Percentiles rank a stretch among this genome's conserved stretches.
These are phyloP conservation scores for Thaumatotibia leucotreta DNA, from an alignment of 1,140 invertebrate genomes.

Conservation along the genomic window DNA sequence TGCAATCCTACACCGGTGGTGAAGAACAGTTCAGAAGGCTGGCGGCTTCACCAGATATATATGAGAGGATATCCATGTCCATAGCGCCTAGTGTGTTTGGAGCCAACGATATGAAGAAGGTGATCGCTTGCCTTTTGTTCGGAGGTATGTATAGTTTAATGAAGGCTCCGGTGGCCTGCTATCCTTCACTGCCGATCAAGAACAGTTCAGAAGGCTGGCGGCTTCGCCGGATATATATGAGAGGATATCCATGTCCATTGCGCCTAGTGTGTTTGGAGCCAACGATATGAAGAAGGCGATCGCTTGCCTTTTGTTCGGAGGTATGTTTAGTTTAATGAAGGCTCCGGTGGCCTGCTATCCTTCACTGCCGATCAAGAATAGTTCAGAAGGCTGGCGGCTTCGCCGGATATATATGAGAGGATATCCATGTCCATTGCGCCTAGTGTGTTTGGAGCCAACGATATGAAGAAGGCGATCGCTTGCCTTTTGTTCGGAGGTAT, in stretches of 20 bases:
- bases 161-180: background rate
- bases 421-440: slow-evolving; percentile 96
- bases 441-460: slow-evolving; percentile 95
- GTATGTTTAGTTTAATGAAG: slow-evolving; percentile 59
- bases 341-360: background rate
- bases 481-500: slow-evolving; percentile 92
- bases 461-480: slow-evolving; percentile 99
- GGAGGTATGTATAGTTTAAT: slow-evolving; percentile 78
- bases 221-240: slow-evolving; percentile 93
- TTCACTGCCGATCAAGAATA: slow-evolving; percentile 92
- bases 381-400: slow-evolving; percentile 90
- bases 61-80: slow-evolving; percentile 92
- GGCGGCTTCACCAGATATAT: slow-evolving; percentile 90
- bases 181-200: slow-evolving; percentile 89
- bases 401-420: slow-evolving; percentile 92
- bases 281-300: slow-evolving; percentile 98
- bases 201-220: slow-evolving; percentile 91
- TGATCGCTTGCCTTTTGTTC: slow-evolving; percentile 96
- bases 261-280: slow-evolving; percentile 98
- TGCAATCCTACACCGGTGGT: slow-evolving; percentile 82
- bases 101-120: slow-evolving; percentile 96
- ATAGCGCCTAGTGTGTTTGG: slow-evolving; percentile 99
- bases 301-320: slow-evolving; percentile 95
- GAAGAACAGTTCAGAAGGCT: slow-evolving; percentile 94
- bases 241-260: slow-evolving; percentile 92